These are phyloP conservation scores for Gila robusta DNA, from an alignment of 2,797 vertebrate genomes.

Conservation along the genomic window DNA sequence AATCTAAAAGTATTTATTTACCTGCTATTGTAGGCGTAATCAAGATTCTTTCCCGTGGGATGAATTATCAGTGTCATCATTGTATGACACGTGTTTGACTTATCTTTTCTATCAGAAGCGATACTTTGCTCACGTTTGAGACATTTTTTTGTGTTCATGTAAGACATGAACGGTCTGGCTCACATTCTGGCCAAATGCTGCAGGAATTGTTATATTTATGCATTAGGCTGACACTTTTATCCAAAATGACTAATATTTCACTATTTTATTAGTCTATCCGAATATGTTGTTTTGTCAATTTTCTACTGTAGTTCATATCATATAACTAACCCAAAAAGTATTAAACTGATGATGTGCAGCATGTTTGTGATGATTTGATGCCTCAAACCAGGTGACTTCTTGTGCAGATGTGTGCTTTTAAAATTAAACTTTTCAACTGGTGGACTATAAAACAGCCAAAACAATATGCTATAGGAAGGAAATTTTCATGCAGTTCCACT, in stretches of 20 bases:
- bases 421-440: too few relatives aligned
- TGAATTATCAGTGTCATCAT: neutral
- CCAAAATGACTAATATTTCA: neutral
- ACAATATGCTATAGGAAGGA: too few relatives aligned
- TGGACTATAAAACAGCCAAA: too few relatives aligned
- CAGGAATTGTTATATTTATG: neutral
- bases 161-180: neutral
- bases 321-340: neutral
- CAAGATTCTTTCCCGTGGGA: neutral
- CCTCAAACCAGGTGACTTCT: neutral
- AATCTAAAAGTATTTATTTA: neutral
- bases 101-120: neutral
- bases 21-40: neutral
- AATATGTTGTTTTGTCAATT: neutral
- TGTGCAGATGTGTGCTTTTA: neutral
- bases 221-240: neutral
- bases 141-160: neutral
- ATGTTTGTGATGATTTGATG: neutral
- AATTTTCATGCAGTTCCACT: too few relatives aligned
- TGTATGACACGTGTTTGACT: slow-evolving; percentile 1
- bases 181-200: neutral
- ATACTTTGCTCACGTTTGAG: neutral
- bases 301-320: neutral
- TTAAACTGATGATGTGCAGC: neutral
- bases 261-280: neutral